phyloP scores from a whole-genome alignment of 2,797 vertebrate species.

The Microcaecilia unicolor region DNA sequence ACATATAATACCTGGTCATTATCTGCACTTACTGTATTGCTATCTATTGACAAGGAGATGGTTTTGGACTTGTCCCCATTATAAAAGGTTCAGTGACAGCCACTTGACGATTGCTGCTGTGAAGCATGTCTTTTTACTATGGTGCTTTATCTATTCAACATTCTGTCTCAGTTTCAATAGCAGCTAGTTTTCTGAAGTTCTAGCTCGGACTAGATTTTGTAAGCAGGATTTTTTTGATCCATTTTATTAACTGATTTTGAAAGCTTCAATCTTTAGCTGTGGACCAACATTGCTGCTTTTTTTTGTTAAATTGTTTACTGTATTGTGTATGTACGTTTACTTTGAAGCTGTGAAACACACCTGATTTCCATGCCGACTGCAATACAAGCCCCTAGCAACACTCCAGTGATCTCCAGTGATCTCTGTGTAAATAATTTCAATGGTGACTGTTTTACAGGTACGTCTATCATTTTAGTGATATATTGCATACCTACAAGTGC shows the following conservation, averaged over 20 bases:
- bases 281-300: slow-evolving; percentile 37
- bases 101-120: too few species aligned
- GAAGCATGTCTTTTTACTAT: too few species aligned
- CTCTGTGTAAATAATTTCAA: slow-evolving; percentile 8
- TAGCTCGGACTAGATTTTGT: not conserved
- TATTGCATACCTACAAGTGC: slow-evolving; percentile 9
- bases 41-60: too few species aligned
- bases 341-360: slow-evolving; percentile 12
- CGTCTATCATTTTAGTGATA: slow-evolving; percentile 18
- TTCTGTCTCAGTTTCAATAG: too few species aligned
- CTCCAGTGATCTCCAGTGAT: slow-evolving; percentile 3
- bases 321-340: slow-evolving; percentile 16
- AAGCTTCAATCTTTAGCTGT: slow-evolving; percentile 32
- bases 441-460: slow-evolving; percentile 13
- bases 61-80: too few species aligned
- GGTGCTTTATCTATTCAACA: too few species aligned
- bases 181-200: too few species aligned
- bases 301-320: slow-evolving; percentile 21
- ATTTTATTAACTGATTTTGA: slow-evolving; percentile 12
- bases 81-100: too few species aligned
- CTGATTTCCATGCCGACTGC: not conserved
- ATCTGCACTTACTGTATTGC: too few species aligned
- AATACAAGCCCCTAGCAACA: slow-evolving; percentile 18
- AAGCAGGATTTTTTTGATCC: not conserved
- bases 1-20: too few species aligned